phyloP scores from a whole-genome alignment of 2,888 invertebrate genomes.

The Allygus modestus region DNA sequence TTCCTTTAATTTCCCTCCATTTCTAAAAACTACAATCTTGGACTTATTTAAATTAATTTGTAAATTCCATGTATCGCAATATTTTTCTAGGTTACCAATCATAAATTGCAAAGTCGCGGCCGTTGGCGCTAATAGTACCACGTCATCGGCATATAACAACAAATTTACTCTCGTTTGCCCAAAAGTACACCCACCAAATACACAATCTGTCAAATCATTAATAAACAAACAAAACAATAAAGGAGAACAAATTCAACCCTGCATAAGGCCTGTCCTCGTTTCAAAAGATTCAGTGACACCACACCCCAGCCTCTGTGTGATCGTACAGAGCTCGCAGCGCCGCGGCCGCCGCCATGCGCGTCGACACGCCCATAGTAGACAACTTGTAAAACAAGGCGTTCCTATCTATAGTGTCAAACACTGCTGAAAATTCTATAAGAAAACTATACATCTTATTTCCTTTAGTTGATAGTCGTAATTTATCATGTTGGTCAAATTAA shows the following conservation, averaged over 20 bases:
- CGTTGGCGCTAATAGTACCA: conserved; percentile 59
- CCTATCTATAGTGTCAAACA: conserved; percentile 64
- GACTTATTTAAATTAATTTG: conserved; percentile 59
- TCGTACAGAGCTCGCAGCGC: conserved; percentile 60
- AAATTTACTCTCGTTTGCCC: conserved; percentile 43
- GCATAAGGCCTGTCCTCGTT: conserved; percentile 64
- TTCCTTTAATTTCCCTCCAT: conserved; percentile 48
- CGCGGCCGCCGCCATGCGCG: conserved; percentile 61
- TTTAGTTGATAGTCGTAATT: conserved; percentile 55
- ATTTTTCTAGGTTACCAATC: conserved; percentile 57
- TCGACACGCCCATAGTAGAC: conserved; percentile 56
- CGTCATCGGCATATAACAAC: conserved; percentile 61
- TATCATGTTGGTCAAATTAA: conserved; percentile 63
- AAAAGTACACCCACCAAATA: conserved; percentile 54
- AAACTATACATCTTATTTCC: conserved; percentile 64
- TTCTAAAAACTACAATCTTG: conserved; percentile 63
- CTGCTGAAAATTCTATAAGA: conserved; percentile 64
- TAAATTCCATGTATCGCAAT: conserved; percentile 63
- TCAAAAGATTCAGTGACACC: conserved; percentile 59
- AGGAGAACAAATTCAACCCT: conserved; percentile 62
- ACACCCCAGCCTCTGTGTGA: conserved; percentile 60
- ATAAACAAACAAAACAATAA: conserved; percentile 2
- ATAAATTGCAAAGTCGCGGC: conserved; percentile 54
- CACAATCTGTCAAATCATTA: conserved; percentile 48
- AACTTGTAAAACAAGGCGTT: too few relatives aligned